phyloP scores from a whole-genome alignment of 2,888 invertebrate species.

The Tiliacea citrago region DNA sequence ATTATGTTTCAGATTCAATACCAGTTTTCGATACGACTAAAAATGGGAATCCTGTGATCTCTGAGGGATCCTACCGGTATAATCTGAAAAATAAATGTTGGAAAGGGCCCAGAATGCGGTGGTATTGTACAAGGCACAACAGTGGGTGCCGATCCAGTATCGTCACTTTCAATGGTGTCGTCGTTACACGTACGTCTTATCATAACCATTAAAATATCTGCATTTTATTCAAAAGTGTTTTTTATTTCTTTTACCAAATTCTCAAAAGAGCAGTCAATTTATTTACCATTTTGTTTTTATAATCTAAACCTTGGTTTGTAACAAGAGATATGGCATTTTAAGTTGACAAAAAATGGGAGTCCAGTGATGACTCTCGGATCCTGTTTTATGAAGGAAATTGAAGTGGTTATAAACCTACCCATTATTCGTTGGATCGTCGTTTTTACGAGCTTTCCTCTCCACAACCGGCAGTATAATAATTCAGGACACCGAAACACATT shows the following conservation, averaged over 20 bases:
- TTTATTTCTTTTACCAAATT: not conserved
- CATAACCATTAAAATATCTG: conserved; percentile 55
- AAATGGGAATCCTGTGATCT: conserved; percentile 59
- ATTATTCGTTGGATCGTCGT: not conserved
- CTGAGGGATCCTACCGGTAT: conserved; percentile 33
- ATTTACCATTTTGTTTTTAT: not conserved
- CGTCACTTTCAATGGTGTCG: not conserved
- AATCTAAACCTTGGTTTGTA: not conserved
- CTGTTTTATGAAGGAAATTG: not conserved
- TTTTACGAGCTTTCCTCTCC: no score
- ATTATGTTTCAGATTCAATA: conserved; percentile 6
- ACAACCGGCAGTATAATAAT: not conserved
- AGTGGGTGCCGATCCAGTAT: conserved; percentile 3
- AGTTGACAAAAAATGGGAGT: not conserved
- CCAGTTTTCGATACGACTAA: conserved; percentile 30
- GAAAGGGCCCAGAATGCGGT: conserved; percentile 22
- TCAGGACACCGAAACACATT: not conserved
- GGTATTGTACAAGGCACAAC: conserved; percentile 26
- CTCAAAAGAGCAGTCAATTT: not conserved
- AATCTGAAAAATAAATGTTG: conserved; percentile 2
- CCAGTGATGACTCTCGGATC: not conserved
- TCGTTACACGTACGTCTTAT: not conserved
- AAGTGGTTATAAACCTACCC: not conserved
- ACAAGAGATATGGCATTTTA: not conserved
- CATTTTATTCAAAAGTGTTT: not conserved